phyloP scores from a whole-genome alignment of 2,888 invertebrate species.

The Amiota communis region DNA sequence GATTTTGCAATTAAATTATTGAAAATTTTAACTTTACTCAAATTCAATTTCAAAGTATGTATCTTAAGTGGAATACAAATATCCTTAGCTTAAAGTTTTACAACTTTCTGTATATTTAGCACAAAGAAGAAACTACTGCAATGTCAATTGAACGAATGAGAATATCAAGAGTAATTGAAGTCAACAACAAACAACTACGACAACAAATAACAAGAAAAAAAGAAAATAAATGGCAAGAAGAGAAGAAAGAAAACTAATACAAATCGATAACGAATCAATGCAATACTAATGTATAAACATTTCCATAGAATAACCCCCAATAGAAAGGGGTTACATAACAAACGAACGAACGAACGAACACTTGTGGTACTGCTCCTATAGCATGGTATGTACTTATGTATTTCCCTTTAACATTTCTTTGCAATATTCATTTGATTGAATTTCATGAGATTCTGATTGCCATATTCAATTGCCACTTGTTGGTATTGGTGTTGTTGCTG shows the following conservation, averaged over 20 bases:
- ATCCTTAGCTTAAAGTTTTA: too few relatives aligned
- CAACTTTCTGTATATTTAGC: background rate
- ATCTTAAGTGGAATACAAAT: too few relatives aligned
- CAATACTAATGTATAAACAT: background rate
- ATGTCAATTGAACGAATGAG: background rate
- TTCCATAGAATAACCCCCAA: background rate
- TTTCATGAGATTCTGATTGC: conserved; percentile 66
- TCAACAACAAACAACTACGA: too few relatives aligned
- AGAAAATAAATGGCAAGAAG: background rate
- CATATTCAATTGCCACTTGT: conserved; percentile 69
- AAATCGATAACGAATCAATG: conserved; percentile 23
- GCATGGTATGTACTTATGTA: background rate
- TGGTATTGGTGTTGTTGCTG: conserved; percentile 36
- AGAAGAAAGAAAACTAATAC: background rate
- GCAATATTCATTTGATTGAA: conserved; percentile 41
- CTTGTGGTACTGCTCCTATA: background rate
- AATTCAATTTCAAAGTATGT: too few relatives aligned
- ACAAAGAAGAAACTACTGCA: background rate
- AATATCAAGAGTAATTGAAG: too few relatives aligned
- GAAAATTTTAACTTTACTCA: too few relatives aligned
- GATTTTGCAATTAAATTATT: too few relatives aligned
- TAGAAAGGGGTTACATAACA: conserved; percentile 2
- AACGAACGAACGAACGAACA: background rate
- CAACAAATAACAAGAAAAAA: background rate
- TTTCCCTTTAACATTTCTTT: background rate